phyloP scores from a whole-genome alignment of 2,888 invertebrate species.

The Galeopsomyia nigrocyanea region DNA sequence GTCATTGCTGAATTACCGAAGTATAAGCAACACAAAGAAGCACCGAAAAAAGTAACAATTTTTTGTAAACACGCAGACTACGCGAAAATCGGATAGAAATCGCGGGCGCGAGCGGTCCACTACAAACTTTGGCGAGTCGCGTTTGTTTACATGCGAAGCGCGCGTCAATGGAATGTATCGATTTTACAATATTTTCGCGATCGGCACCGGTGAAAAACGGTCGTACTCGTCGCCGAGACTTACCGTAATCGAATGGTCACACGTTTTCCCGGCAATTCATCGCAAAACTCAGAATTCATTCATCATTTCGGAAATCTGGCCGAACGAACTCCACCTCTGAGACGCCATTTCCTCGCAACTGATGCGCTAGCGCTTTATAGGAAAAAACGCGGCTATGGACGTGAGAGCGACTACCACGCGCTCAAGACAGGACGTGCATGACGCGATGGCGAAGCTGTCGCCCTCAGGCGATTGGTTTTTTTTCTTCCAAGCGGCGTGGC shows the following conservation, averaged over 20 bases:
- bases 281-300: conserved; percentile 65
- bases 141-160: conserved; percentile 65
- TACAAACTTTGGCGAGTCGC: conserved; percentile 49
- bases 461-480: too few species aligned
- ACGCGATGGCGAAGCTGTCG: too few species aligned
- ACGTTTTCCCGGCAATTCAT: conserved; percentile 54
- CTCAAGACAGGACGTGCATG: too few species aligned
- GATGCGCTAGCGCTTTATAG: conserved; percentile 46
- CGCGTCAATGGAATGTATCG: conserved; percentile 48
- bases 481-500: too few species aligned
- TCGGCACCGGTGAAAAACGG: neutral
- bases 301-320: conserved; percentile 68
- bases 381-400: too few species aligned
- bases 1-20: neutral
- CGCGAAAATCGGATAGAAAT: conserved; percentile 44
- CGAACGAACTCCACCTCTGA: conserved; percentile 68
- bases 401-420: too few species aligned
- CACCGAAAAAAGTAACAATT: neutral
- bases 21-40: conserved; percentile 1
- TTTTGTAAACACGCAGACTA: conserved; percentile 44
- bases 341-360: conserved; percentile 71
- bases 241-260: conserved; percentile 55
- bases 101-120: conserved; percentile 49
- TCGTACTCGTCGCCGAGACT: conserved; percentile 49
- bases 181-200: conserved; percentile 24